Evolutionary conservation across 2,113 vertebrate genomes (phyloP), one percentile per base, ranked within the genome.

Genomic region (Nanger granti): DNA sequence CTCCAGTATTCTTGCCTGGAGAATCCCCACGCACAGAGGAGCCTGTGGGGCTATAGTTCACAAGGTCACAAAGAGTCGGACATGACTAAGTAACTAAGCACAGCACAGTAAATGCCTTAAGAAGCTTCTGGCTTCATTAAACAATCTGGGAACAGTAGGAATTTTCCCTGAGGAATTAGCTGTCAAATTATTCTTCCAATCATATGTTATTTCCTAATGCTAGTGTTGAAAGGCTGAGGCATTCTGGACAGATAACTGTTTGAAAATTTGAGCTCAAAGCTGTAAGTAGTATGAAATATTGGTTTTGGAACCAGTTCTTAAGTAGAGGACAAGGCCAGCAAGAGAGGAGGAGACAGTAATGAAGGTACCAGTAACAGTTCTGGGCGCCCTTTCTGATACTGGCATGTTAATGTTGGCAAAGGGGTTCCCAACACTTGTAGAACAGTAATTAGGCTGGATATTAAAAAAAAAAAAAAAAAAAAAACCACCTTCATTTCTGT

Each of bases 151-250:
- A 97, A 95, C 26, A 79, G 57, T 5, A 80, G 93, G 83, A 97
- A 95, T 86, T 93, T 84, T 76, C 34, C 26, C 95, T 24, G 5
- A 97, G 87, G 55, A 95, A 47, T 90, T 44, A 95, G 84, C 79
- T 95, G 79, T 95, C 95, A 97, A 96, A 97, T 95, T 94, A 87
- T 52, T 82, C 80, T 26, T 90, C 69, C 93, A 89, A 90, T 92
- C 96, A 85, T 47, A 29, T 62, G 83, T 87, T 96, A 84, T 92
- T 97, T 97, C 93, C 76, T 87, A 55, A 93, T 92, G 57, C 80
- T 85, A 55, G 64, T 84, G 76, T 37, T 91, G 76, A 97, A 97
- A 97, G 94, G 89, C 92, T 96, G 97, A 93, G 95, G 60, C 52
- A 82, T 66, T 90, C 83, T 89, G 73, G 73, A 96, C 87, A 97